These are phyloP conservation scores for Henricia sp. DNA, from an alignment of 53 echinoderm and acorn worm genomes.

Conservation along the genomic window DNA sequence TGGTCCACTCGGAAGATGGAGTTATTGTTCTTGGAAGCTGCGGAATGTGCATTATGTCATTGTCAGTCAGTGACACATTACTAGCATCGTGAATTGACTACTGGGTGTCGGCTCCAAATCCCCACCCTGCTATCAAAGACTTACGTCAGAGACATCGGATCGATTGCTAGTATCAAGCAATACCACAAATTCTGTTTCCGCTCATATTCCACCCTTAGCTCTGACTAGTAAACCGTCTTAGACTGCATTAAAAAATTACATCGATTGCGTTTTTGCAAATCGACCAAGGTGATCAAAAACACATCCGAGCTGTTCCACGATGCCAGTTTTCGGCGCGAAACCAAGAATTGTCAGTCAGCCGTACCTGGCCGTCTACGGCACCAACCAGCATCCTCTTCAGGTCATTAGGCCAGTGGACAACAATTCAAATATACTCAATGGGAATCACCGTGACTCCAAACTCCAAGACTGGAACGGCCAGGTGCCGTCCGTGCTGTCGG, in stretches of 20 bases:
- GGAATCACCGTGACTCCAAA: not conserved
- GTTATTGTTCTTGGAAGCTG: too few relatives aligned
- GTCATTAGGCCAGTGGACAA: slow-evolving; percentile 5
- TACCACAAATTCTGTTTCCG: not conserved
- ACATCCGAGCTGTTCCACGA: not conserved
- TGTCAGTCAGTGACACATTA: too few relatives aligned
- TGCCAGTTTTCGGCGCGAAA: slow-evolving; percentile 31
- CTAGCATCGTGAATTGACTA: too few relatives aligned
- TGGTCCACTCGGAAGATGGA: too few relatives aligned
- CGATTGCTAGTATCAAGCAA: not conserved
- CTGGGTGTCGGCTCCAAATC: too few relatives aligned
- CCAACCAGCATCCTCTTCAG: slow-evolving; percentile 32
- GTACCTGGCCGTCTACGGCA: slow-evolving; percentile 33
- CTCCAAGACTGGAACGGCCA: not conserved
- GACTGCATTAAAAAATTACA: not conserved
- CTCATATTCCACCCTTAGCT: not conserved
- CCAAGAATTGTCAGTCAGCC: slow-evolving; percentile 22
- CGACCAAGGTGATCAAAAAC: too few relatives aligned
- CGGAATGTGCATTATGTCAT: too few relatives aligned
- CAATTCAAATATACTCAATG: slow-evolving; percentile 1
- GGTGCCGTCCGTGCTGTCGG: slow-evolving; percentile 43
- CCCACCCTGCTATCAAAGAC: too few relatives aligned
- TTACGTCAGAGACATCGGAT: not conserved
- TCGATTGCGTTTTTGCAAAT: not conserved
- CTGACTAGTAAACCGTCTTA: not conserved